phyloP scores from a whole-genome alignment of 2,113 vertebrate species.

The Tylochromis polylepis region DNA sequence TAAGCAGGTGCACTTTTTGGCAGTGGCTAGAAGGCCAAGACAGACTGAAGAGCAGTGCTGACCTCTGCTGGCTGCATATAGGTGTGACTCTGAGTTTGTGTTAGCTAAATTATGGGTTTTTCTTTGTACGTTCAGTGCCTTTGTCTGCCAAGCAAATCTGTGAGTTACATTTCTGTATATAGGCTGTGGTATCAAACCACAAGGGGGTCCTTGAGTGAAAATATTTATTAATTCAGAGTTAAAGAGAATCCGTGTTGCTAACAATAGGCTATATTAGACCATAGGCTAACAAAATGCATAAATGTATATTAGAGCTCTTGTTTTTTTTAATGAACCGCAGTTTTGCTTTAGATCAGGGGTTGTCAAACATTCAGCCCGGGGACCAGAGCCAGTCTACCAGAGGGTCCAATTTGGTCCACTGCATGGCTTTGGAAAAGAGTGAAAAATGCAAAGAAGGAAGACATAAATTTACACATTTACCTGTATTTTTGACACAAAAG shows the following conservation, averaged over 20 bases:
- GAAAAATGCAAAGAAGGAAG: background rate
- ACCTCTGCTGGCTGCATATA: constrained; percentile 46
- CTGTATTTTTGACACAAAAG: background rate
- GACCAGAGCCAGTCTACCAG: background rate
- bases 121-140: background rate
- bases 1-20: constrained; percentile 62
- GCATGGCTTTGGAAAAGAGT: background rate
- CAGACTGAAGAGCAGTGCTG: constrained; percentile 24
- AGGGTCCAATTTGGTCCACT: background rate
- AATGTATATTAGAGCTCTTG: background rate
- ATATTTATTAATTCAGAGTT: background rate
- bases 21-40: background rate
- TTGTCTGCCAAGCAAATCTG: background rate
- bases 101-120: background rate
- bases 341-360: background rate
- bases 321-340: background rate
- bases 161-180: background rate
- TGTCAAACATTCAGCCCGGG: background rate
- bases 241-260: background rate
- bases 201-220: background rate
- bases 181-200: background rate
- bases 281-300: background rate
- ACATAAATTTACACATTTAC: background rate
- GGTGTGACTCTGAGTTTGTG: background rate
- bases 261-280: background rate